Evolutionary conservation across 2,113 vertebrate genomes (phyloP).

Genomic region (Dolichotis patagonum): DNA sequence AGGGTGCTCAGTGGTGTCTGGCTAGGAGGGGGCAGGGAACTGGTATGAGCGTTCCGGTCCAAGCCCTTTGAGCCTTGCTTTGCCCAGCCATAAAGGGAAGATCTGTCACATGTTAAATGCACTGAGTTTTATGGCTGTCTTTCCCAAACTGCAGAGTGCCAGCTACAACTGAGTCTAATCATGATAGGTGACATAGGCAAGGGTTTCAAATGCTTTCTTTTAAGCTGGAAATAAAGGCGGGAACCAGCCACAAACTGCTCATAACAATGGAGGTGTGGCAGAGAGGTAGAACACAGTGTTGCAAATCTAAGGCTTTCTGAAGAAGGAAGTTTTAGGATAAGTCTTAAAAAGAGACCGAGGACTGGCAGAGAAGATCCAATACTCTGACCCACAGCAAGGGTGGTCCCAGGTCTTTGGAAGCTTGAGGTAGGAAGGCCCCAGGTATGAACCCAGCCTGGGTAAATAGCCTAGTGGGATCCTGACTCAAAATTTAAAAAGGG

Average conservation of each 20-base stretch:
- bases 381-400: neutral
- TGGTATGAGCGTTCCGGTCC: neutral
- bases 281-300: neutral
- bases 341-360: neutral
- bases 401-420: neutral
- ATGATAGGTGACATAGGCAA: neutral
- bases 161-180: neutral
- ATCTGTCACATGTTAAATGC: neutral
- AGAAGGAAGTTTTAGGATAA: neutral
- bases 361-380: neutral
- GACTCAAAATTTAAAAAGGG: neutral
- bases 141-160: neutral
- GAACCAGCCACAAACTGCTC: neutral
- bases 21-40: neutral
- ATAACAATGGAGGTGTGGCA: neutral
- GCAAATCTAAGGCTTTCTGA: constrained; percentile 55
- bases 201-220: neutral
- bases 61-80: neutral
- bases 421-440: neutral
- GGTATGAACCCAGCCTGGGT: neutral
- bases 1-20: neutral
- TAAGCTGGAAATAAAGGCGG: neutral
- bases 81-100: neutral
- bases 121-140: neutral
- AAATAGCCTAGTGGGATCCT: neutral